Evolutionary conservation across 1,140 invertebrate genomes (phyloP), one percentile per base, ranked within the genome.

Genomic region (Antheraea pernyi): DNA sequence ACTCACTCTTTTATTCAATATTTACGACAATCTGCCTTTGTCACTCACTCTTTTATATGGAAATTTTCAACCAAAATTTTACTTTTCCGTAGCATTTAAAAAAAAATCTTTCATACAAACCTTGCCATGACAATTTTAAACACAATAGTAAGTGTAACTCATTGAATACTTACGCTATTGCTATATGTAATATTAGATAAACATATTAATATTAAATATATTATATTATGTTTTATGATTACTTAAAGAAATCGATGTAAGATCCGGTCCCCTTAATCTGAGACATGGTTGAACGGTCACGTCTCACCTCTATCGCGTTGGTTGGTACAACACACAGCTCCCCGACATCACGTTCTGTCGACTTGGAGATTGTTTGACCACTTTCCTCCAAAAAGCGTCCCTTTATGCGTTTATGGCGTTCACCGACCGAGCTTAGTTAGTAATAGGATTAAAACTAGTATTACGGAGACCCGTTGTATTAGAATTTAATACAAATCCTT

Each of bases 321-420:
- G 60, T 61, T 61, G 30, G 9, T 10, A 61, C 11, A 8, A 36
- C 60, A 36, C 60, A 61, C 19, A 19, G 19, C 60, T 61, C 46
- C 46, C 16, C 0, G 9, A 53, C 13, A 53, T 53, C 60, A 61
- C 18, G 30, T 61, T 61, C 60, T 30, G 19, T n/a, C 60, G 60
- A 61, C 19, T 61, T 36, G 30, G 19, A 61, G 60, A 61, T 61
- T 61, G 60, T 61, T 61, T 61, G 60, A 36, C 60, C 60, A 61
- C 60, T 16, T 53, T 53, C 46, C 7, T 16, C 46, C 16, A 53
- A 53, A 53, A 53, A 53, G 46, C 46, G 11, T 53, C 46, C 46
- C 46, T 53, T 53, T 53, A 53, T n/a, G 46, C 46, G 10, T 53
- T 53, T 16, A 53, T n/a, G 13, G 13, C 11, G 46, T 53, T 53